Conservation (phyloP, 92 coral and sea anemone species). For the Parazoanthus darwini region DNA sequence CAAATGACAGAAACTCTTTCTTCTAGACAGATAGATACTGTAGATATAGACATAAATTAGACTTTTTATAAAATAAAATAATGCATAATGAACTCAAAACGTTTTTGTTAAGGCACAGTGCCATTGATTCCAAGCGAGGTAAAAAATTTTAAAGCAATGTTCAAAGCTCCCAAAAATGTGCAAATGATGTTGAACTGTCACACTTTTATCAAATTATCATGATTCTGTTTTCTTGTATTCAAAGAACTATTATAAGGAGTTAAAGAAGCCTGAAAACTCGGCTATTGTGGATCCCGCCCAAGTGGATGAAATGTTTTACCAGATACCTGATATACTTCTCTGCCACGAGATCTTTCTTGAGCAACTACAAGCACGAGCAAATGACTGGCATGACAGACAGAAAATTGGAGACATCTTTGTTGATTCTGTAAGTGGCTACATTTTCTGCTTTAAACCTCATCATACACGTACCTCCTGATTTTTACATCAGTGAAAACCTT, state of each 20-base stretch:
- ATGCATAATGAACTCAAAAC: neutral
- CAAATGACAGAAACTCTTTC: too few relatives aligned
- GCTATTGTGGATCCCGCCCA: constrained; percentile 90
- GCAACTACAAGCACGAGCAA: constrained; percentile 81
- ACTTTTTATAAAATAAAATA: too few relatives aligned
- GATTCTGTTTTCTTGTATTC: neutral
- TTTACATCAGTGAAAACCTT: neutral
- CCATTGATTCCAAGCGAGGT: neutral
- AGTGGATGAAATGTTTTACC: constrained; percentile 98
- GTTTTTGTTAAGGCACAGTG: neutral
- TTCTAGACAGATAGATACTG: too few relatives aligned
- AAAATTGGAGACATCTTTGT: constrained; percentile 98
- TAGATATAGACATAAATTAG: too few relatives aligned
- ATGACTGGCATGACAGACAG: constrained; percentile 96
- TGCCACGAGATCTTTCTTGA: constrained; percentile 93
- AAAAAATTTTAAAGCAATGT: neutral
- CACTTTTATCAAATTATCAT: neutral
- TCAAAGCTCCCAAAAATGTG: neutral
- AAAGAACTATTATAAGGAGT: constrained; percentile 85
- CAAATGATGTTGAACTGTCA: neutral
- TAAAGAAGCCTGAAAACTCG: constrained; percentile 86
- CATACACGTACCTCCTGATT: neutral
- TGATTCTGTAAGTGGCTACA: constrained; percentile 75
- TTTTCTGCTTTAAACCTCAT: neutral
- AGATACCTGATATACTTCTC: constrained; percentile 92